Evolutionary conservation across 2,113 vertebrate species (phyloP), one percentile per base, ranked within the genome.

Genomic region (Melanotaenia duboulayi): DNA sequence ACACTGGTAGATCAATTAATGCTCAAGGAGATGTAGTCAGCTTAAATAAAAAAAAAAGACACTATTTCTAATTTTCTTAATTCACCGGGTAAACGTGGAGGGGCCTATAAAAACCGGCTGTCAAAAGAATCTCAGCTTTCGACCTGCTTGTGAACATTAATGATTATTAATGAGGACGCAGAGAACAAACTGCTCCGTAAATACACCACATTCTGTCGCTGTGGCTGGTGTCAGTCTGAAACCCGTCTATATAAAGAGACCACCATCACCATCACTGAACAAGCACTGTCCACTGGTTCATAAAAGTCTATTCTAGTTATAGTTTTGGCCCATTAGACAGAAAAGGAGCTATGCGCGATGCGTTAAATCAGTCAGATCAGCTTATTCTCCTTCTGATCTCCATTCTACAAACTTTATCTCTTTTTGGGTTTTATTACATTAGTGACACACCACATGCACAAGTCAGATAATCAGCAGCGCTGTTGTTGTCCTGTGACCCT

Each of bases 401-500:
- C 52, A 23, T 11, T 49, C n/a, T 49, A 16, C 0, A 19, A 9
- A 70, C 17, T 23, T 28, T 7, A 50, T 60, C 55, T 39, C 7
- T 58, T 35, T 57, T 52, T 9, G 37, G 48, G 8, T 61, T 55
- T 55, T 5, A 71, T 48, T 68, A 48, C 40, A 23, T 28, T 22
- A 64, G 4, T 23, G 16, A 42, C 44, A 51, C 44, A 44, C 51
- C 11, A n/a, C 48, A 78, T 42, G 73, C 82, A 86, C 55, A 42
- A 51, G 86, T 71, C 39, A 81, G 64, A 65, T 86, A 91, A 92
- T 81, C 28, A 82, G 83, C 61, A 68, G 76, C 85, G 82, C 49
- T 71, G 22, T n/a, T 10, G 25, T 64, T 0, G 50, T 88, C 93
- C 67, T 86, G 87, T 93, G 93, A 95, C 90, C 77, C 71, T 14